phyloP scores from a whole-genome alignment of 2,113 vertebrate species.

The Cromileptes altivelis region DNA sequence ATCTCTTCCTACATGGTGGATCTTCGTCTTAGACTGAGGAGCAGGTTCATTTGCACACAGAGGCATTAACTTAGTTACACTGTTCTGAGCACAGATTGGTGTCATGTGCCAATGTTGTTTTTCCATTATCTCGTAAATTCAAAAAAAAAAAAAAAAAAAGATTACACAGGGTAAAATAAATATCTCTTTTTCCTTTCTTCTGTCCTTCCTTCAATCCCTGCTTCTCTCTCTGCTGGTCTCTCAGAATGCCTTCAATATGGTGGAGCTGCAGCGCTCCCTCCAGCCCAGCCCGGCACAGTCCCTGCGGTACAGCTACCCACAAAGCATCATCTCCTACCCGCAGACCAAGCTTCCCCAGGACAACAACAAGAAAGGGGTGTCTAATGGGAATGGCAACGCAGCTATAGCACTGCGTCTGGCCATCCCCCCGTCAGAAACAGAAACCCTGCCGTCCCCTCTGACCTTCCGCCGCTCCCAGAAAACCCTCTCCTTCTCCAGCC shows the following conservation, averaged over 20 bases:
- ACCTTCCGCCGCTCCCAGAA: slow-evolving; percentile 76
- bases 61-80: slow-evolving; percentile 51
- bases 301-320: slow-evolving; percentile 80
- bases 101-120: slow-evolving; percentile 50
- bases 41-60: slow-evolving; percentile 55
- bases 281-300: slow-evolving; percentile 87
- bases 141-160: slow-evolving; percentile 1
- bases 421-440: slow-evolving; percentile 79
- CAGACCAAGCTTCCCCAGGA: slow-evolving; percentile 73
- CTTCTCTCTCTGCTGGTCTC: slow-evolving; percentile 17
- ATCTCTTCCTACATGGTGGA: slow-evolving; percentile 36
- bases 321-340: slow-evolving; percentile 75
- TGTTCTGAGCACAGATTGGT: slow-evolving; percentile 41
- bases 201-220: not conserved
- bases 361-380: slow-evolving; percentile 56
- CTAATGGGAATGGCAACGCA: slow-evolving; percentile 70
- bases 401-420: slow-evolving; percentile 83
- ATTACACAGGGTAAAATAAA: slow-evolving; percentile 8
- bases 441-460: slow-evolving; percentile 76
- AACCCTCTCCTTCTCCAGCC: slow-evolving; percentile 80
- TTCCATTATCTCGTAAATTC: slow-evolving; percentile 53
- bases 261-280: slow-evolving; percentile 90
- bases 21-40: slow-evolving; percentile 49
- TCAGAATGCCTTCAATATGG: slow-evolving; percentile 91
- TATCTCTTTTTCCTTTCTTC: not conserved